A percentile compares a stretch with the other conserved stretches of the same genome.
Conservation (phyloP, 2,888 invertebrate genomes). For the Venusia cambrica region DNA sequence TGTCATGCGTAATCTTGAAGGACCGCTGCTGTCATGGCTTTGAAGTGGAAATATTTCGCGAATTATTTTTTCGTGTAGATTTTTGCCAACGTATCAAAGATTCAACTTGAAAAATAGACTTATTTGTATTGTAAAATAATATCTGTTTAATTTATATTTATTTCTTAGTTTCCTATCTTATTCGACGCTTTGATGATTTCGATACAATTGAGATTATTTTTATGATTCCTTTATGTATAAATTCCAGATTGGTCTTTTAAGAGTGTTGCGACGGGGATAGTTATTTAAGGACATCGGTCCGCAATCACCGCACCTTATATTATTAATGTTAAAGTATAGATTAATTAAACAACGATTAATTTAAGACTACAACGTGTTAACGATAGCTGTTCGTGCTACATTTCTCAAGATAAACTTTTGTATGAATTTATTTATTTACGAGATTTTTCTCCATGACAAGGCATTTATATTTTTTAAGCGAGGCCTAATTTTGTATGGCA, state of each 20-base stretch:
- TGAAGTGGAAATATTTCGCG: too few species aligned
- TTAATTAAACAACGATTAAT: slow-evolving; percentile 70
- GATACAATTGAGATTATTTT: slow-evolving; percentile 20
- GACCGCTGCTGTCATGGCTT: too few species aligned
- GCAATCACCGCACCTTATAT: slow-evolving; percentile 41
- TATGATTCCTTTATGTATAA: slow-evolving; percentile 36
- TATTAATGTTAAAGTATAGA: slow-evolving; percentile 45
- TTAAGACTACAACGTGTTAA: slow-evolving; percentile 56
- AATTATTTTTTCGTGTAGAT: not conserved
- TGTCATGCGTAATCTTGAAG: too few species aligned
- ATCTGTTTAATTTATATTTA: slow-evolving; percentile 29
- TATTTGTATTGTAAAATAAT: slow-evolving; percentile 29
- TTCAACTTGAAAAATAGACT: slow-evolving; percentile 16
- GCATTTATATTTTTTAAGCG: slow-evolving; percentile 69
- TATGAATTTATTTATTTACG: slow-evolving; percentile 58
- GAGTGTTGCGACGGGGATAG: slow-evolving; percentile 73
- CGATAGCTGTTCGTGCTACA: slow-evolving; percentile 36
- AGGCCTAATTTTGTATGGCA: slow-evolving; percentile 74
- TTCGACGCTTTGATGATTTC: slow-evolving; percentile 16
- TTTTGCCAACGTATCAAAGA: not conserved
- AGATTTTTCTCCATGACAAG: slow-evolving; percentile 69
- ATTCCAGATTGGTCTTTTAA: slow-evolving; percentile 81
- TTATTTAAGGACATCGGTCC: slow-evolving; percentile 54
- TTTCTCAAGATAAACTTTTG: slow-evolving; percentile 44
- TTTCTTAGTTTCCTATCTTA: slow-evolving; percentile 21